Base-by-base conservation (phyloP, 2,797 vertebrate species). In the Gymnothorax javanicus region DNA sequence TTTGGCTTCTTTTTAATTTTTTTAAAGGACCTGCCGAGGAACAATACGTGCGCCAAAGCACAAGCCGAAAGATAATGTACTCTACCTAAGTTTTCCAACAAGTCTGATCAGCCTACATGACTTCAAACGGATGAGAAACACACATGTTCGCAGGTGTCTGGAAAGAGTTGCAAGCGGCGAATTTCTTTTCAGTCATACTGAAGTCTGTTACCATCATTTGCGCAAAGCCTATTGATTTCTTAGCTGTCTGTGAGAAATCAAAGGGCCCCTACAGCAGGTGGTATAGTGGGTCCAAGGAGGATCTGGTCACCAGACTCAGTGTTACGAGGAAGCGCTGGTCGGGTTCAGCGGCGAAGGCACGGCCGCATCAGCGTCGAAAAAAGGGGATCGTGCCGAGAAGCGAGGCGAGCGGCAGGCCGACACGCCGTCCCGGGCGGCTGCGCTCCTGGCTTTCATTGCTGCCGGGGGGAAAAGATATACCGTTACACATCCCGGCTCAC, bases 401-500 rank as follows among this genome's bases (percentile, higher is more conserved):
- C 23, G 67, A 12, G 33, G 73, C 73, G 33, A 11, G 27, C 77
- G 43, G 75, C 52, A 69, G 8, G 25, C 27, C 50, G 58, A 85
- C 27, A 43, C 59, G 85, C 77, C 64, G 83, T 50, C 69, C 81
- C 71, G 56, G 75, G 87, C 89, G 88, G 27, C 86, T 83, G 88
- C 58, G 88, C 69, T 87, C 12, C 67, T n/a, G n/a, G 81, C 86
- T 91, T 88, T 90, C 82, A 89, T 85, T 83, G 84, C 57, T 86
- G 87, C 27, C 1, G 15, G 85, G 86, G 85, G 88, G n/a, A 82
- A 73, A 83, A 69, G 75, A 89, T 89, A 93, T 94, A 92, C 84
- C 52, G 90, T 94, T 94, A 93, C 92, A 93, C 88, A 87, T 91
- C 71, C 91, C 89, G 92, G 93, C 91, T 92, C 90, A 91, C 79